Evolutionary conservation across 2,113 vertebrate genomes (phyloP).

Genomic region (Dasyprocta punctata): DNA sequence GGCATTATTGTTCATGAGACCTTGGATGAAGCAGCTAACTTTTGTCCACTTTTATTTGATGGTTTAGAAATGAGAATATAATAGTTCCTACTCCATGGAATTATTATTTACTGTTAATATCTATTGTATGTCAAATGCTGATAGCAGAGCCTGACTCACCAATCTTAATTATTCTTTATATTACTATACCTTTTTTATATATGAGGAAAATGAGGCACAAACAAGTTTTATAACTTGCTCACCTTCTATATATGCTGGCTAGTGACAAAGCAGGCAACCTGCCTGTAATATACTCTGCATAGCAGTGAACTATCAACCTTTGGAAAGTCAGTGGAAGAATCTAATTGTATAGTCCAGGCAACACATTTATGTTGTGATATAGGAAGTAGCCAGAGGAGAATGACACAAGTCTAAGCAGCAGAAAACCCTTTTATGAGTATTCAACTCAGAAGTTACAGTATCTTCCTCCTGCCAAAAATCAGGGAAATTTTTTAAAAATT

Average conservation of each 20-base stretch:
- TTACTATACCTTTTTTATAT: not conserved
- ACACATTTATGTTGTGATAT: not conserved
- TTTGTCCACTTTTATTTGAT: conserved; percentile 1
- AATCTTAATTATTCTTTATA: not conserved
- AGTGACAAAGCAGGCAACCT: not conserved
- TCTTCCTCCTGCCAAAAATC: conserved; percentile 1
- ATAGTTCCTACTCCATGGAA: not conserved
- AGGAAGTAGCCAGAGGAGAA: not conserved
- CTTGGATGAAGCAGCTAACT: not conserved
- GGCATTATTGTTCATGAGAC: not conserved
- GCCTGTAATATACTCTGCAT: not conserved
- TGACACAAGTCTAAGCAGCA: not conserved
- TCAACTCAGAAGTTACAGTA: not conserved
- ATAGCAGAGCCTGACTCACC: not conserved
- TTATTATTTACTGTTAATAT: not conserved
- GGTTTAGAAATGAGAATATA: not conserved
- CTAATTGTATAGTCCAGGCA: not conserved
- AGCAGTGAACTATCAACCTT: not conserved
- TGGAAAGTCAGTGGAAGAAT: not conserved
- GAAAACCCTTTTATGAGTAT: not conserved
- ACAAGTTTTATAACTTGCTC: not conserved
- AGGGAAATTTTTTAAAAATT: not conserved
- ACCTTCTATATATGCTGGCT: not conserved
- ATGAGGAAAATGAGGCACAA: not conserved
- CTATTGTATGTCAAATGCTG: not conserved